Evolutionary conservation across 2,797 vertebrate genomes (phyloP), one percentile per base, ranked within the genome.

Genomic region (Pseudotriccus pelzelni): DNA sequence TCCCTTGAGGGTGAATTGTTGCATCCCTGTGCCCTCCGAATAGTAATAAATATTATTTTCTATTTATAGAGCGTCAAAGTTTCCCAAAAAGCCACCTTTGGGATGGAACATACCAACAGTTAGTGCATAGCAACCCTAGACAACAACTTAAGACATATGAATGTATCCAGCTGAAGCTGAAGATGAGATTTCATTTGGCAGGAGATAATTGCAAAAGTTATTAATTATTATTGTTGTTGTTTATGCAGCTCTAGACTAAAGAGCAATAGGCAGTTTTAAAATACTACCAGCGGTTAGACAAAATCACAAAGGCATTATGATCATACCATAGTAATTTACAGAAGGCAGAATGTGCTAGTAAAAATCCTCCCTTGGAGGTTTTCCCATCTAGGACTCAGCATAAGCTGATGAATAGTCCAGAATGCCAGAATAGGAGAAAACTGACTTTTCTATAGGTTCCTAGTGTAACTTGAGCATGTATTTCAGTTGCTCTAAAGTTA

Each of bases 141-240:
- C 39, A 91, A 73, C 84, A 91, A 36, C 84, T 84, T 94, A 66
- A 83, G 79, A 75, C 79, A 81, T 50, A 69, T 66, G 46, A 93
- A 85, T 66, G 55, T 81, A 93, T 89, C 66, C 76, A 84, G 32
- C 63, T 69, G 64, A 95, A 94, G 70, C 89, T 91, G 87, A 92
- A 85, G 79, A 44, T 66, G 76, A 95, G 66, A 93, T 87, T 96
- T 92, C 58, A 59, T 90, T 91, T 89, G 72, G 68, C 39, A 85
- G 78, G 87, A 93, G 50, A 87, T 96, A 95, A 96, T 95, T 96
- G 84, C 62, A 95, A 55, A 96, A 91, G 64, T 92, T 95, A 90
- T 92, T 96, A 87, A 96, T 97, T 96, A 92, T 62, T 94, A 90
- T 96, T 87, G 58, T 41, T 87, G 74, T 78, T 93, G 74, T 93